These are phyloP conservation scores for Taenioides sp. DNA, from an alignment of 2,797 vertebrate genomes.

Conservation along the genomic window DNA sequence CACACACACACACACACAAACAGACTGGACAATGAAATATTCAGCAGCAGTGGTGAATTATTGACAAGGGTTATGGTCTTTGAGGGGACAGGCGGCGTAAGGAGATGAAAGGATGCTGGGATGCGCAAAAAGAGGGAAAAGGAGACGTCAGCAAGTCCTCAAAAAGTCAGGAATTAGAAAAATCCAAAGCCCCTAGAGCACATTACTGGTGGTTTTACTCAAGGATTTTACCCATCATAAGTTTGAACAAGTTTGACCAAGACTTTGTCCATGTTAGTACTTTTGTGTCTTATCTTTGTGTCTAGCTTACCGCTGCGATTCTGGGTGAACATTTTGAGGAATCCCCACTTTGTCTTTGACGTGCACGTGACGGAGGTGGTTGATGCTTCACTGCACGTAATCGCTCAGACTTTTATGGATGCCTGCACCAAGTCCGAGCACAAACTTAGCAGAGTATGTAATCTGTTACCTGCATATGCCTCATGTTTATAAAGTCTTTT, in stretches of 20 bases:
- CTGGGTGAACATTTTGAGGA: constrained; percentile 98
- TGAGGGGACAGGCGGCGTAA: constrained; percentile 9
- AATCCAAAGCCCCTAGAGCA: background rate
- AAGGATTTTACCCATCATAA: constrained; percentile 1
- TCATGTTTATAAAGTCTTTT: background rate
- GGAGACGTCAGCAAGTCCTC: constrained; percentile 18
- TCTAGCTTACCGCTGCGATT: constrained; percentile 89
- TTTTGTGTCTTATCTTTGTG: constrained; percentile 14
- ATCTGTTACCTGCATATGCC: background rate
- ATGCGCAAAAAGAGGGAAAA: constrained; percentile 22
- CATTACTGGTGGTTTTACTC: constrained; percentile 5
- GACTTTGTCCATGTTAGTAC: background rate
- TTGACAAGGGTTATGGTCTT: constrained; percentile 47
- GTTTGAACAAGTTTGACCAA: constrained; percentile 1
- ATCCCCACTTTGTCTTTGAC: constrained; percentile 95
- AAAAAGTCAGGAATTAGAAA: constrained; percentile 20
- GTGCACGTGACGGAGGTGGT: constrained; percentile 95
- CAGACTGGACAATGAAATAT: constrained; percentile 53
- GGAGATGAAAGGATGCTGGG: constrained; percentile 35
- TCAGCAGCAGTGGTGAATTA: constrained; percentile 47
- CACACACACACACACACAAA: constrained; percentile 29
- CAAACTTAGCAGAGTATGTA: constrained; percentile 90
- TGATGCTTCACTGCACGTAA: constrained; percentile 94
- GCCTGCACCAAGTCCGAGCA: constrained; percentile 98
- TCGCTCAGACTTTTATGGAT: constrained; percentile 98